A percentile compares a stretch with the other conserved stretches of the same genome.
Conservation (phyloP, 1,140 invertebrate genomes). For the Diorhabda sublineata region DNA sequence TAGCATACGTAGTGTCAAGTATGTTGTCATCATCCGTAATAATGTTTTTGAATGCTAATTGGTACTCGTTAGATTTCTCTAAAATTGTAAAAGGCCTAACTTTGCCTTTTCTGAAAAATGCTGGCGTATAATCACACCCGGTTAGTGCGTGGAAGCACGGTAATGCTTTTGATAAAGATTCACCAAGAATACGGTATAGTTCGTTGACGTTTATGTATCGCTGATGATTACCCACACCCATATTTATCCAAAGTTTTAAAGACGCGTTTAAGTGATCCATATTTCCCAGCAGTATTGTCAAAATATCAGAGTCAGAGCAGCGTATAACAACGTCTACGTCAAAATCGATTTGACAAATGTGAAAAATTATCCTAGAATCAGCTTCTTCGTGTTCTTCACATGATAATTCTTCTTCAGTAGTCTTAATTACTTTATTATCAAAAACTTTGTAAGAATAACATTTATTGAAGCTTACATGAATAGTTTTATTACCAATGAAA, state of each 20-base stretch:
- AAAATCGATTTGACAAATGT: too few relatives aligned
- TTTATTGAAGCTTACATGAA: too few relatives aligned
- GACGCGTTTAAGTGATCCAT: too few relatives aligned
- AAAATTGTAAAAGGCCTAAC: neutral
- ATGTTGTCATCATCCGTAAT: neutral
- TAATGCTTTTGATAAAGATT: conserved; percentile 14
- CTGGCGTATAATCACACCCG: neutral
- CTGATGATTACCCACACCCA: too few relatives aligned
- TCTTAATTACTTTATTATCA: conserved; percentile 30
- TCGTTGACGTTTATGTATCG: too few relatives aligned
- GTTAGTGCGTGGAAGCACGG: neutral
- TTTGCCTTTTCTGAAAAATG: conserved; percentile 4
- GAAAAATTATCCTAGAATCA: too few relatives aligned
- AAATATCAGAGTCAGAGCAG: conserved; percentile 32
- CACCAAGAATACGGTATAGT: conserved; percentile 26
- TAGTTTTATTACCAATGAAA: conserved; percentile 25
- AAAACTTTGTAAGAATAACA: too few relatives aligned
- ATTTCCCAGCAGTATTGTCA: conserved; percentile 29
- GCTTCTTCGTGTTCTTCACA: too few relatives aligned
- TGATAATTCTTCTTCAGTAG: conserved; percentile 25
- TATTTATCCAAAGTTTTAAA: too few relatives aligned
- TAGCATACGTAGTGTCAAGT: conserved; percentile 6
- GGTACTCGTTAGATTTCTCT: neutral
- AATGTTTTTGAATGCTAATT: conserved; percentile 1
- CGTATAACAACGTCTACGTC: too few relatives aligned